Conservation (phyloP, 2,113 vertebrate genomes). For the Sclerurus mexicanus region DNA sequence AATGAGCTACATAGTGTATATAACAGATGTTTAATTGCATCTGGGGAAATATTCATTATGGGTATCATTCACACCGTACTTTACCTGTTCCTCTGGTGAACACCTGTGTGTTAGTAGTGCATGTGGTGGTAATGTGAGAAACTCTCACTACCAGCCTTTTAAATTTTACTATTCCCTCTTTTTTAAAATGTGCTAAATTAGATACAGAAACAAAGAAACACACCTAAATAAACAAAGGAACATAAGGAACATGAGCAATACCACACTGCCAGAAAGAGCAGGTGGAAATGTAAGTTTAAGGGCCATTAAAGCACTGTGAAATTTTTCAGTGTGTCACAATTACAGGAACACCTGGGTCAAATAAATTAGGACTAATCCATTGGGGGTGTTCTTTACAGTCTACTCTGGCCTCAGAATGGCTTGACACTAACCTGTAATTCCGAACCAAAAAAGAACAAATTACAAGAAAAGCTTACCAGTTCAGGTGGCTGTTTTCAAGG, state of each 20-base stretch:
- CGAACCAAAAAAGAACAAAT: not conserved
- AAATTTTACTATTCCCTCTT: constrained; percentile 67
- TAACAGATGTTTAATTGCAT: constrained; percentile 56
- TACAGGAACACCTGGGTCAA: constrained; percentile 75
- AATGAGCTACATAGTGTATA: constrained; percentile 37
- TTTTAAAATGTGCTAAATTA: constrained; percentile 74
- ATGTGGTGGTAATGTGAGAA: constrained; percentile 75
- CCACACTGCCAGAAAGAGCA: constrained; percentile 62
- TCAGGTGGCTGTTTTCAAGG: not conserved
- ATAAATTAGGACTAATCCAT: constrained; percentile 61
- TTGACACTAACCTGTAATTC: constrained; percentile 29
- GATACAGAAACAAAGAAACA: constrained; percentile 79
- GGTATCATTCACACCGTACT: constrained; percentile 39
- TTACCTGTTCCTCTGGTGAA: constrained; percentile 67
- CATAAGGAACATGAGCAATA: constrained; percentile 50
- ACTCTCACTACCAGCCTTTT: constrained; percentile 72
- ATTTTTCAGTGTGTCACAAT: constrained; percentile 66
- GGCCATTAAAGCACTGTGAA: constrained; percentile 62
- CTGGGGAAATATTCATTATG: constrained; percentile 62
- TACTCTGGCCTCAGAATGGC: constrained; percentile 25
- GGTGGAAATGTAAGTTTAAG: constrained; percentile 72
- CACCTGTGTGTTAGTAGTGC: constrained; percentile 65
- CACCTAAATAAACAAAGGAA: constrained; percentile 79
- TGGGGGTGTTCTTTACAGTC: constrained; percentile 56
- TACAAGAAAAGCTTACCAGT: not conserved